Conservation (phyloP, 1,140 invertebrate genomes). For the Listronotus bonariensis region DNA sequence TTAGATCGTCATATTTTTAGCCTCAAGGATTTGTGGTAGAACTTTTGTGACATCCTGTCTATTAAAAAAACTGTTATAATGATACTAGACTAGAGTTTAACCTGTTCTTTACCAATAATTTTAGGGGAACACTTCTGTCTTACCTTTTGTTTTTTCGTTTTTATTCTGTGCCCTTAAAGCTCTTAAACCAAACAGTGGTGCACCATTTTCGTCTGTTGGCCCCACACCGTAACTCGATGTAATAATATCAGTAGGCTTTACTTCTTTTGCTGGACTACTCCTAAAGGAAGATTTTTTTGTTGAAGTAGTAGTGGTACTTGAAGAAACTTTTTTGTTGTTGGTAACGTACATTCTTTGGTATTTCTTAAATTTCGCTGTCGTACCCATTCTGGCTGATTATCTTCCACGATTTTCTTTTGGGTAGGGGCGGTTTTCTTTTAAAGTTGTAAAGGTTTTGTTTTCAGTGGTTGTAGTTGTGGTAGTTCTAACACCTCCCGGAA, state of each 20-base stretch:
- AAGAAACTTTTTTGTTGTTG: conserved; percentile 32
- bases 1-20: no score
- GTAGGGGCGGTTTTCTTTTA: conserved; percentile 43
- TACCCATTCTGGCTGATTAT: conserved; percentile 51
- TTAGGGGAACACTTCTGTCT: background rate
- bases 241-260: conserved; percentile 63
- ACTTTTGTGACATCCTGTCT: no score
- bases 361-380: conserved; percentile 50
- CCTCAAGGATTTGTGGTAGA: no score
- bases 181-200: conserved; percentile 74
- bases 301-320: conserved; percentile 25
- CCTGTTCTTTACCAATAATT: no score
- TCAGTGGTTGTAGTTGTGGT: conserved; percentile 34
- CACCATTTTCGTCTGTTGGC: conserved; percentile 77
- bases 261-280: conserved; percentile 46
- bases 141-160: conserved; percentile 62
- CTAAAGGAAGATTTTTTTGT: conserved; percentile 38
- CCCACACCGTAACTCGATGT: conserved; percentile 82
- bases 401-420: conserved; percentile 38
- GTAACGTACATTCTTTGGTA: conserved; percentile 33
- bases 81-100: no score
- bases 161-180: conserved; percentile 69
- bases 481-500: conserved; percentile 24
- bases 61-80: no score
- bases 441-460: conserved; percentile 34